phyloP scores from a whole-genome alignment of 2,113 vertebrate species.

The Gymnobelideus leadbeateri region DNA sequence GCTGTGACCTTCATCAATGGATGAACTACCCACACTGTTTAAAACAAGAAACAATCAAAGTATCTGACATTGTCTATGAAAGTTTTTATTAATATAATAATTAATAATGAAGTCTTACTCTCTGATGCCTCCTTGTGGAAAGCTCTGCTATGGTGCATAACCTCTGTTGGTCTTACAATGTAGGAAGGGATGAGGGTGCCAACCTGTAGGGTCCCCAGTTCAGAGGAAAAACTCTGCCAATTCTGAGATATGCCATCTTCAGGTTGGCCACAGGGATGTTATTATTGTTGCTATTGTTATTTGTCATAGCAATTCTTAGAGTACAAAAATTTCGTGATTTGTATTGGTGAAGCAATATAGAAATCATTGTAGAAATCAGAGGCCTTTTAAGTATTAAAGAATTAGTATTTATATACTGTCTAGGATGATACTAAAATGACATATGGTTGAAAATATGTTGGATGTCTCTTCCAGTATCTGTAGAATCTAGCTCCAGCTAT shows the following conservation, averaged over 20 bases:
- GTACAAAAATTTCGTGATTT: neutral
- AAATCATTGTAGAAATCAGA: neutral
- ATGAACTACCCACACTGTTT: neutral
- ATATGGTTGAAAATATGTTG: neutral
- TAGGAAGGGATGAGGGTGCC: neutral
- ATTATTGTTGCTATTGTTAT: neutral
- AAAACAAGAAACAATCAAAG: neutral
- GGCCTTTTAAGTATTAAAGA: neutral
- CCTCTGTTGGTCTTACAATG: neutral
- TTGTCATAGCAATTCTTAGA: neutral
- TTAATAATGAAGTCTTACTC: neutral
- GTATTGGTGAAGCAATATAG: too few relatives aligned
- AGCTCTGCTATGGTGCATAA: too few relatives aligned
- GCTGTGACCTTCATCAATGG: neutral
- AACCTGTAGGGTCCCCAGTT: neutral
- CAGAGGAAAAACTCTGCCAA: neutral
- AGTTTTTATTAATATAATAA: neutral
- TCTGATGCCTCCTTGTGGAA: neutral
- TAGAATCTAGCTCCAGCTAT: neutral
- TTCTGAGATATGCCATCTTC: neutral
- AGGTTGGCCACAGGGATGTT: neutral
- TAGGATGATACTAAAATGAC: neutral
- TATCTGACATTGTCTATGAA: neutral
- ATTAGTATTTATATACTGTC: neutral
- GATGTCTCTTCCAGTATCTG: neutral